Evolutionary conservation across 2,113 vertebrate species (phyloP).

Genomic region (Pelusios castaneus): DNA sequence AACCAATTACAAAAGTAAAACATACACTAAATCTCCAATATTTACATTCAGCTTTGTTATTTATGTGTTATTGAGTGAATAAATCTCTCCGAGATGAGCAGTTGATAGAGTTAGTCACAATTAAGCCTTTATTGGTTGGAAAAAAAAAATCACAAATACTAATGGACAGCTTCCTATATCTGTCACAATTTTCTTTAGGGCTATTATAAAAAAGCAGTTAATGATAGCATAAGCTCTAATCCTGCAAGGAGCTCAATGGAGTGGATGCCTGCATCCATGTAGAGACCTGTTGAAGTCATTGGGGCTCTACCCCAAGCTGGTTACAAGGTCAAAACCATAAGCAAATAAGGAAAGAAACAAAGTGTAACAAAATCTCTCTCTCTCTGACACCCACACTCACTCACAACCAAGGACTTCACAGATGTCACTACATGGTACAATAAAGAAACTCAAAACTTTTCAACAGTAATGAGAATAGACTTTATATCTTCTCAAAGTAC

Average conservation of each 20-base stretch:
- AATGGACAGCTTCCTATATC: not conserved
- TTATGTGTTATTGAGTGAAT: not conserved
- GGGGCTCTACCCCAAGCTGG: not conserved
- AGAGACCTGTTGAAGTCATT: not conserved
- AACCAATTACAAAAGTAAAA: not conserved
- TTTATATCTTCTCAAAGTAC: not conserved
- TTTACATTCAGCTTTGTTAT: not conserved
- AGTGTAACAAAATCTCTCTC: not conserved
- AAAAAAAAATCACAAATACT: not conserved
- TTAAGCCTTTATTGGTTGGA: not conserved
- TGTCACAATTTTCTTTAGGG: not conserved
- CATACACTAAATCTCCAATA: not conserved
- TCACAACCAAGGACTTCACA: not conserved
- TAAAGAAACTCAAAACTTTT: not conserved
- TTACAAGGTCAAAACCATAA: not conserved
- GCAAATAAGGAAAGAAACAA: not conserved
- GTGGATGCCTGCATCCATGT: not conserved
- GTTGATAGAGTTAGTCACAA: not conserved
- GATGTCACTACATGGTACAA: not conserved
- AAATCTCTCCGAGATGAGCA: not conserved
- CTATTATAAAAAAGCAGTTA: not conserved
- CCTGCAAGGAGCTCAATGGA: not conserved
- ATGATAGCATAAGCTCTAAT: not conserved
- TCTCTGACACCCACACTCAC: not conserved
- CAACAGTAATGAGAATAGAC: not conserved